These are phyloP conservation scores for Cepaea nemoralis DNA, from an alignment of 1,140 invertebrate genomes.

Conservation along the genomic window DNA sequence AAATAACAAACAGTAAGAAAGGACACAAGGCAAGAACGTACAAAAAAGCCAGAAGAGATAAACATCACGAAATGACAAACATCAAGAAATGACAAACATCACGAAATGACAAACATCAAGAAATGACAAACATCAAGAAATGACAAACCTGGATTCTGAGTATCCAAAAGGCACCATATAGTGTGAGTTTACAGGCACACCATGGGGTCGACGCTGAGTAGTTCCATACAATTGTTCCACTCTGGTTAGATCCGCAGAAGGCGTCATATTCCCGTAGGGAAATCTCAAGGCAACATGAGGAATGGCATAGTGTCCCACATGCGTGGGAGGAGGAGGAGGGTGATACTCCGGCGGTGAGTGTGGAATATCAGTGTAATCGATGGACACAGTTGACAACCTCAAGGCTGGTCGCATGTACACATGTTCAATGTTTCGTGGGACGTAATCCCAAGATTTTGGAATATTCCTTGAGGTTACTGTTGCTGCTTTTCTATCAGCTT, in stretches of 20 bases:
- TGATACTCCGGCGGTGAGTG: slow-evolving; percentile 26
- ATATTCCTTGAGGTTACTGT: slow-evolving; percentile 44
- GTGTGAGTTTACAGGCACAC: not conserved
- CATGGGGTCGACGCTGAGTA: slow-evolving; percentile 17
- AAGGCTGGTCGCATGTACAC: slow-evolving; percentile 55
- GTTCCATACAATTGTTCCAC: slow-evolving; percentile 63
- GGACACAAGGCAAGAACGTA: too few relatives aligned
- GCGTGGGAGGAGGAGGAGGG: slow-evolving; percentile 39
- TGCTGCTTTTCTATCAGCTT: slow-evolving; percentile 41
- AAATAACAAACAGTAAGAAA: too few relatives aligned
- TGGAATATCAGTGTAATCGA: slow-evolving; percentile 59
- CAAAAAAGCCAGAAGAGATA: too few relatives aligned
- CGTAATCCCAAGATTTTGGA: slow-evolving; percentile 57
- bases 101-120: too few relatives aligned
- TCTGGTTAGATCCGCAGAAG: slow-evolving; percentile 57
- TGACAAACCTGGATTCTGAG: not conserved
- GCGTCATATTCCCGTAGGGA: slow-evolving; percentile 8
- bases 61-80: too few relatives aligned
- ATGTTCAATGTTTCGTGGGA: slow-evolving; percentile 52
- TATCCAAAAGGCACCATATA: slow-evolving; percentile 25
- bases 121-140: not conserved
- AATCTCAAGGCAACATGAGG: not conserved
- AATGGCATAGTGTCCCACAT: slow-evolving; percentile 19
- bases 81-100: not conserved
- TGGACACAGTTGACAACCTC: slow-evolving; percentile 60